Base-by-base conservation (phyloP, 2,888 invertebrate genomes). In the Pachliopta kotzebuea region DNA sequence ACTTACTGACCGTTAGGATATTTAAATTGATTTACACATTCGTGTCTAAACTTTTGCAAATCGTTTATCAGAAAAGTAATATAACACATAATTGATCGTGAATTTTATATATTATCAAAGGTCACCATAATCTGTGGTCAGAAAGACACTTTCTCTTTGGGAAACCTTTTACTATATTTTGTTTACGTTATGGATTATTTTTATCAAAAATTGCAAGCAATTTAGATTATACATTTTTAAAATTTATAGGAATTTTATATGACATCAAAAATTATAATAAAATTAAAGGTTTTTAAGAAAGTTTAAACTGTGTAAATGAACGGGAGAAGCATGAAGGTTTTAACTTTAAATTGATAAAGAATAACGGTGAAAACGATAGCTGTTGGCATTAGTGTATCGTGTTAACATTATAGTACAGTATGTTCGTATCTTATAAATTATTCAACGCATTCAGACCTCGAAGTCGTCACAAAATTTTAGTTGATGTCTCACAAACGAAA, bases 381-480 rank as follows among this genome's bases (percentile, higher is more conserved):
- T 52, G 50, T 52, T 52, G 50, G 50, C 29, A 42, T 56, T 56
- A 37, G 31, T 21, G 23, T 7, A 21, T 37, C 42, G 26, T 42
- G 37, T 23, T 56, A 31, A 52, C 50, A 52, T 21, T 52, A 52
- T 21, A 52, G 49, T 24, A 58, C 58, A n/a, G n/a, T n/a, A n/a
- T n/a, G 17, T 57, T 49, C n/a, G n/a, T 26, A 58, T 24, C 49
- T 61, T 26, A 61, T 62, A 21, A 49, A 62, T 57, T 53, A 57
- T 63, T 58, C 29, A 64, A 60, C n/a, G 58, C 31, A 21, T 23
- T 56, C 20, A 64, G 56, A 60, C 56, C 42, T 64, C 52, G 56
- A 11, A 60, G 55, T 29, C 45, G 29, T 42, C 45, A 53, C 24
- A 45, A 58, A 4, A 45, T 26, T 61, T 55, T 14, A 45, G 24